These are phyloP conservation scores for Hirundichthys speculiger DNA, from an alignment of 2,113 vertebrate genomes.

Conservation along the genomic window DNA sequence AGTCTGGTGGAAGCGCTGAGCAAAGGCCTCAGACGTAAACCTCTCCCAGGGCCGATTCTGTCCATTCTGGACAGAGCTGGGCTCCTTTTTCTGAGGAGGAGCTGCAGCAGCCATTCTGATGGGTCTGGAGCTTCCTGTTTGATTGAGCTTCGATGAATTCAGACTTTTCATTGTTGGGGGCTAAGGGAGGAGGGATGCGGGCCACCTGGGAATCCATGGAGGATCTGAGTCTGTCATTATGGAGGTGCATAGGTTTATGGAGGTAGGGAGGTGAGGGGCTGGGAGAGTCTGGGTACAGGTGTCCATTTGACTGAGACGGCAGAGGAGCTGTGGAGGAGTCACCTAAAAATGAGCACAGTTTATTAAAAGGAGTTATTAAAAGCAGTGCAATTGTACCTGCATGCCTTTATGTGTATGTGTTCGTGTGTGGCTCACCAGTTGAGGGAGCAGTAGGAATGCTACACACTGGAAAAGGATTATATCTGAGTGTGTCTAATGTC, in stretches of 20 bases:
- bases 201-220: slow-evolving; percentile 72
- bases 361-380: neutral
- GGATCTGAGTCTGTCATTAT: slow-evolving; percentile 75
- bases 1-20: slow-evolving; percentile 96
- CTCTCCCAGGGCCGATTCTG: slow-evolving; percentile 90
- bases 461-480: slow-evolving; percentile 79
- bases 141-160: slow-evolving; percentile 72
- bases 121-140: slow-evolving; percentile 81
- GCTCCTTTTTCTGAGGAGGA: slow-evolving; percentile 82
- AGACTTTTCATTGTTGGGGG: slow-evolving; percentile 76
- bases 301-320: slow-evolving; percentile 59
- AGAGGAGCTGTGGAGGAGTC: slow-evolving; percentile 47
- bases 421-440: slow-evolving; percentile 79
- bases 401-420: neutral
- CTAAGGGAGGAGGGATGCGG: slow-evolving; percentile 62
- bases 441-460: slow-evolving; percentile 81
- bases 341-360: slow-evolving; percentile 35
- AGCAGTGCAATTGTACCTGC: neutral
- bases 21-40: slow-evolving; percentile 92
- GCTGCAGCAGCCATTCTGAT: slow-evolving; percentile 81
- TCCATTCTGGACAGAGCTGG: slow-evolving; percentile 83
- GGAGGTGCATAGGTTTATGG: slow-evolving; percentile 70
- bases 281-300: slow-evolving; percentile 66
- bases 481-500: slow-evolving; percentile 84
- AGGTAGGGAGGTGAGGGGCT: slow-evolving; percentile 78